These are phyloP conservation scores for Apteryx mantelli DNA, from an alignment of 2,113 vertebrate species.

Conservation along the genomic window DNA sequence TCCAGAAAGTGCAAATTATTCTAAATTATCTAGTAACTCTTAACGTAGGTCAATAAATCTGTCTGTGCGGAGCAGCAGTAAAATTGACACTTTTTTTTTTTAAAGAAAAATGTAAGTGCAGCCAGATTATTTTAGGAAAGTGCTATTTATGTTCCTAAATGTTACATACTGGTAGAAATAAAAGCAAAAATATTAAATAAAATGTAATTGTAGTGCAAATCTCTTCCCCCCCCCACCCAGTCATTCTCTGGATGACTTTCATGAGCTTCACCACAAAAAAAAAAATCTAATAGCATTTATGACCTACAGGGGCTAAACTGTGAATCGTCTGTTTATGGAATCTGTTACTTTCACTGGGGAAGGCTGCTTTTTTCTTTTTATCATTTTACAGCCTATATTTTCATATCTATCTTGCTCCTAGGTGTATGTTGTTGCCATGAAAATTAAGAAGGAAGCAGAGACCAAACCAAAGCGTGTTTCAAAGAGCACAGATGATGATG, in stretches of 20 bases:
- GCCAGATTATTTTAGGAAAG: background rate
- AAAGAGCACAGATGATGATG: constrained; percentile 86
- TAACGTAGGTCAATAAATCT: background rate
- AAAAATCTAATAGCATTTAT: background rate
- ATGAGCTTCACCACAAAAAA: background rate
- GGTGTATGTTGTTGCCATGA: constrained; percentile 98
- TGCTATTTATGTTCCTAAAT: background rate
- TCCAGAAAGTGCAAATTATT: background rate
- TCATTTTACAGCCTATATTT: background rate
- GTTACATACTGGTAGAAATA: background rate
- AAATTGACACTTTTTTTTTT: background rate
- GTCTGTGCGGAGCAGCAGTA: background rate
- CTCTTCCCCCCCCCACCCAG: background rate
- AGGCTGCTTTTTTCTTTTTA: background rate
- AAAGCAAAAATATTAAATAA: background rate
- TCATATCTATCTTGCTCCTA: constrained; percentile 54
- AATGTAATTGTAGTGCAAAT: background rate
- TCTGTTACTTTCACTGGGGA: background rate
- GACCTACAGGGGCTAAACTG: background rate
- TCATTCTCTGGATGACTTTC: background rate
- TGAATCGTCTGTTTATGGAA: background rate
- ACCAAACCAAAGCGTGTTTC: constrained; percentile 78
- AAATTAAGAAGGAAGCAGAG: constrained; percentile 95
- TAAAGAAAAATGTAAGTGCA: background rate
- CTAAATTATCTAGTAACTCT: background rate